Percentiles rank a stretch among this genome's conserved stretches.
phyloP scores from a whole-genome alignment of 2,113 vertebrate species.

The Oncorhynchus tshawytscha region DNA sequence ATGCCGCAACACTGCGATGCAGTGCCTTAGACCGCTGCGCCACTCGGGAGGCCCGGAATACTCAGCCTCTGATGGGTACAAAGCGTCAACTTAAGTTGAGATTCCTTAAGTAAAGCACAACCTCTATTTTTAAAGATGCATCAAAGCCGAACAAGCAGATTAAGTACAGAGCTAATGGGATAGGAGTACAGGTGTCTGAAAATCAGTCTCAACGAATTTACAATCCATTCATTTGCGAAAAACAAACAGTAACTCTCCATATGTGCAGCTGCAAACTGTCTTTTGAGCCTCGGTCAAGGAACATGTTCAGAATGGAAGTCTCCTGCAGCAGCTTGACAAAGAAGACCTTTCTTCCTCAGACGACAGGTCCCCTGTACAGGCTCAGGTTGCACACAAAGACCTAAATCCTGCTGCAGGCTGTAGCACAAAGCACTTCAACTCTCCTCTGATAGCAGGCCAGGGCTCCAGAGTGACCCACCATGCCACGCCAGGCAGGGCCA shows the following conservation, averaged over 20 bases:
- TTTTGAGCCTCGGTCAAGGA: constrained; percentile 13
- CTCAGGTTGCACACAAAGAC: constrained; percentile 58
- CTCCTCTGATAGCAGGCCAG: constrained; percentile 32
- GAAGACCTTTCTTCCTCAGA: constrained; percentile 53
- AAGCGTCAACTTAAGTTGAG: background rate
- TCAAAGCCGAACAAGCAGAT: background rate
- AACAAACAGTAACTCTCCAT: constrained; percentile 9
- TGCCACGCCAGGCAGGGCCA: constrained; percentile 15
- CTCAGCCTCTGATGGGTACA: background rate
- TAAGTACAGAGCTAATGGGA: background rate
- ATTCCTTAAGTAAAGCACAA: background rate
- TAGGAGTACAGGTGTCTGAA: background rate
- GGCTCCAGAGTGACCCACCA: constrained; percentile 19
- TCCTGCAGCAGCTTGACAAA: constrained; percentile 42
- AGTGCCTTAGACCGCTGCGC: no score
- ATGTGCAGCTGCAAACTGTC: background rate
- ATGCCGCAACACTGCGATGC: no score
- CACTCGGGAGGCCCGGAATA: no score
- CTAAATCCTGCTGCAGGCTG: constrained; percentile 50
- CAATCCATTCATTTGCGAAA: background rate
- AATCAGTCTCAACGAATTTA: background rate
- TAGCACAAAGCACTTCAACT: constrained; percentile 58
- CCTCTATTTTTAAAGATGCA: background rate
- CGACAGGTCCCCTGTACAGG: constrained; percentile 41
- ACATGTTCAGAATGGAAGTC: constrained; percentile 26